A percentile compares a stretch with the other conserved stretches of the same genome.
phyloP scores from a whole-genome alignment of 1,140 invertebrate species.

The Aphelenchoides avenae region DNA sequence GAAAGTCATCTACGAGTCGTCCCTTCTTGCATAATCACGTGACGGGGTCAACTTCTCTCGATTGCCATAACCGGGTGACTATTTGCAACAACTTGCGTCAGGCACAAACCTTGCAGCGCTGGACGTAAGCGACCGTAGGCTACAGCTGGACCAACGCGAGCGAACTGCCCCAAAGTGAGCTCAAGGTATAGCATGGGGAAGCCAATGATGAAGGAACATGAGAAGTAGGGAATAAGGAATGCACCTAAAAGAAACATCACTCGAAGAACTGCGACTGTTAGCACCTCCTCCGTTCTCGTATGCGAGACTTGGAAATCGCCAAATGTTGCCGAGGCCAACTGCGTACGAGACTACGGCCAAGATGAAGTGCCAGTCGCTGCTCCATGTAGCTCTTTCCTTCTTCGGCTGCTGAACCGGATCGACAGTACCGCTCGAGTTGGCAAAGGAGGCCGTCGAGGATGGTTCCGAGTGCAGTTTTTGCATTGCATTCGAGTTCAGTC shows the following conservation, averaged over 20 bases:
- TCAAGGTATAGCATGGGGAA: slow-evolving; percentile 19
- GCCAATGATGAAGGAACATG: slow-evolving; percentile 16
- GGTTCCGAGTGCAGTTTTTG: no score
- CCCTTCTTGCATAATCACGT: no score
- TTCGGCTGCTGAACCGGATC: no score
- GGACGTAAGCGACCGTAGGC: slow-evolving; percentile 13
- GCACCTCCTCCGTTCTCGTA: slow-evolving; percentile 7
- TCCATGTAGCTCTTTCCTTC: slow-evolving; percentile 24
- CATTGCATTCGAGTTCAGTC: no score
- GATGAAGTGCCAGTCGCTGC: slow-evolving; percentile 28
- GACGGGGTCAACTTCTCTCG: no score
- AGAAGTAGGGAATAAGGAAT: slow-evolving; percentile 22
- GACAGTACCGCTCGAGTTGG: no score
- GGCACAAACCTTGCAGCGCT: slow-evolving; percentile 11
- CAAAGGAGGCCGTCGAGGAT: no score
- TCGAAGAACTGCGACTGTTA: no score
- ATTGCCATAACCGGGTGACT: no score
- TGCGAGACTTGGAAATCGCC: slow-evolving; percentile 14
- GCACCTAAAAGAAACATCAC: no score
- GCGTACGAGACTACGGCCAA: slow-evolving; percentile 24
- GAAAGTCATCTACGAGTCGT: not conserved
- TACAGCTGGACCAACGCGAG: not conserved
- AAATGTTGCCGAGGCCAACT: slow-evolving; percentile 31
- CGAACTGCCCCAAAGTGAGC: slow-evolving; percentile 13
- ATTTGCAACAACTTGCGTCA: no score